phyloP scores from a whole-genome alignment of 1,140 invertebrate species.

The Euura saliciscinereae region DNA sequence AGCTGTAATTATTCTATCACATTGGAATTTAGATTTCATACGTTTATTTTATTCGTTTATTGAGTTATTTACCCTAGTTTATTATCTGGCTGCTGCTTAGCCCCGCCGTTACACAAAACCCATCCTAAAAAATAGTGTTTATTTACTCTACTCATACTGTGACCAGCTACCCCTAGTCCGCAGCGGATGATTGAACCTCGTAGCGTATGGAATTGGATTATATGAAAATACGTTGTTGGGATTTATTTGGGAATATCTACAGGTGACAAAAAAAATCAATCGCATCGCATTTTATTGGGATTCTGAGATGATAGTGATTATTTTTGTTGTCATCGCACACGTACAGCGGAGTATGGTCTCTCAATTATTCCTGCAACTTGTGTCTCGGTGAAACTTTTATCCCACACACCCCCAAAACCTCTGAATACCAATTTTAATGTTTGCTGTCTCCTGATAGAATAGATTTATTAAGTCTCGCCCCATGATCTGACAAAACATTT shows the following conservation, averaged over 20 bases:
- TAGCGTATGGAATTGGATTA: neutral
- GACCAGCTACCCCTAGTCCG: neutral
- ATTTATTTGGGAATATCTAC: neutral
- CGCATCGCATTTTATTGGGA: neutral
- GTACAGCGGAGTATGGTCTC: slow-evolving; percentile 29
- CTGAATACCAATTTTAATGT: slow-evolving; percentile 51
- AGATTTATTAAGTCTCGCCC: slow-evolving; percentile 46
- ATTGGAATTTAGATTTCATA: neutral
- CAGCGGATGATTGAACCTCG: neutral
- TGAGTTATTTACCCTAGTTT: neutral
- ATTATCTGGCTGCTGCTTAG: slow-evolving; percentile 30
- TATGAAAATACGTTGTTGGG: neutral
- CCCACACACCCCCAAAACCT: slow-evolving; percentile 30
- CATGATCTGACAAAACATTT: slow-evolving; percentile 49
- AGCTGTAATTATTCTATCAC: slow-evolving; percentile 4
- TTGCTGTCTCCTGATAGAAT: slow-evolving; percentile 56
- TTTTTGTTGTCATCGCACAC: neutral
- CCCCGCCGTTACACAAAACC: slow-evolving; percentile 24
- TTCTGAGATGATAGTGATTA: neutral
- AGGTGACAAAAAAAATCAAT: neutral
- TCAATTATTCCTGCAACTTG: slow-evolving; percentile 40
- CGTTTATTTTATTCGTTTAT: no score
- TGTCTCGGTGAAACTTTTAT: slow-evolving; percentile 34
- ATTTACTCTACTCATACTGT: neutral
- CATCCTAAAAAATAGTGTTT: slow-evolving; percentile 12